Evolutionary conservation across 2,888 invertebrate genomes (phyloP).

Genomic region (Ichneumoninae sp.): DNA sequence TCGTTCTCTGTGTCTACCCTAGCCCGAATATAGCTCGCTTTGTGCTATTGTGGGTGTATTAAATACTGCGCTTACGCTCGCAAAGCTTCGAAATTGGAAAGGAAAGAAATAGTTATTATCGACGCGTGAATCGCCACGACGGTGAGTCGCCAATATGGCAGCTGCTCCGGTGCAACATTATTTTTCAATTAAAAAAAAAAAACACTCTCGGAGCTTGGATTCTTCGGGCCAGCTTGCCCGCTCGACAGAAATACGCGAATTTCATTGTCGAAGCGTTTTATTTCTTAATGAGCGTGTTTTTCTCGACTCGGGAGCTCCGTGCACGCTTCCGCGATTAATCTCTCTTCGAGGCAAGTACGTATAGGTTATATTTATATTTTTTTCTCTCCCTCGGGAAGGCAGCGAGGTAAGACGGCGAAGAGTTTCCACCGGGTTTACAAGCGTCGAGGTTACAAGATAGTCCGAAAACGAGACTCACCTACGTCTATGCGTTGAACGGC

Average conservation of each 20-base stretch:
- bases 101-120: slow-evolving; percentile 31
- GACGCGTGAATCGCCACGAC: slow-evolving; percentile 53
- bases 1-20: background rate
- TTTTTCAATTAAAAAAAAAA: slow-evolving; percentile 17
- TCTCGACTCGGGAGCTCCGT: slow-evolving; percentile 50
- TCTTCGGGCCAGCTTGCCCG: background rate
- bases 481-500: slow-evolving; percentile 74
- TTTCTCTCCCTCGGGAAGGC: slow-evolving; percentile 39
- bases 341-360: slow-evolving; percentile 38
- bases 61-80: background rate
- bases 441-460: background rate
- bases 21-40: slow-evolving; percentile 35
- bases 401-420: slow-evolving; percentile 25
- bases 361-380: slow-evolving; percentile 77
- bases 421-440: slow-evolving; percentile 20
- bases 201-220: background rate
- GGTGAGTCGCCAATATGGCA: slow-evolving; percentile 62
- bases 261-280: slow-evolving; percentile 1
- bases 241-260: background rate
- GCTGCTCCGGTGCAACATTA: slow-evolving; percentile 28
- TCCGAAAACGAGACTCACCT: slow-evolving; percentile 68
- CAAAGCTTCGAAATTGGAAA: slow-evolving; percentile 46
- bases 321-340: slow-evolving; percentile 44
- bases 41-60: background rate
- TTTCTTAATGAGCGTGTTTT: background rate